A percentile compares a stretch with the other conserved stretches of the same genome.
phyloP scores from a whole-genome alignment of 1,140 invertebrate species.

The Mya arenaria region DNA sequence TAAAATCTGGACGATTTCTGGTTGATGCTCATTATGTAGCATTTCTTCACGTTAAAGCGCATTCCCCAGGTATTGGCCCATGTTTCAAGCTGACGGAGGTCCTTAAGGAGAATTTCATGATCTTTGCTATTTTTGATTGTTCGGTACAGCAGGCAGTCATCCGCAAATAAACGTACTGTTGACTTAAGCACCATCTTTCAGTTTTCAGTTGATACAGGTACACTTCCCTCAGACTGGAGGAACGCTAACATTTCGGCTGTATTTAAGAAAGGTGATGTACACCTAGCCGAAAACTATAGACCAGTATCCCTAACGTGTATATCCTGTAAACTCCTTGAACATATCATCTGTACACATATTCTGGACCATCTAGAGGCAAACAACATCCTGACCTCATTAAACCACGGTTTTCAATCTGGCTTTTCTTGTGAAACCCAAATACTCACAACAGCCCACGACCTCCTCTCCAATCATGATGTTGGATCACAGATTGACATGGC shows the following conservation, averaged over 20 bases:
- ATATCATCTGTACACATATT: background rate
- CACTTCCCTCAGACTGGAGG: constrained; percentile 41
- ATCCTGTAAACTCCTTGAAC: background rate
- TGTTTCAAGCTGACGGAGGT: background rate
- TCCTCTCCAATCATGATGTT: too few species aligned
- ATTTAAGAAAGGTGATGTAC: background rate
- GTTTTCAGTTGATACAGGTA: too few species aligned
- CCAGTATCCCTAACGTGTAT: background rate
- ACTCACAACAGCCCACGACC: too few species aligned
- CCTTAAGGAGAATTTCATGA: background rate
- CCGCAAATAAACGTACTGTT: constrained; percentile 50
- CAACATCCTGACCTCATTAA: too few species aligned
- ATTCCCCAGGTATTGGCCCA: constrained; percentile 29
- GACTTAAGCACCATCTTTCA: too few species aligned
- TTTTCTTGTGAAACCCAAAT: too few species aligned
- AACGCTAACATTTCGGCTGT: constrained; percentile 51
- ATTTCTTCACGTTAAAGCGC: constrained; percentile 54
- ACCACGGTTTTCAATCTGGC: too few species aligned
- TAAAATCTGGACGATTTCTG: constrained; percentile 20
- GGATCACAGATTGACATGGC: too few species aligned
- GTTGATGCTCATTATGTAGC: constrained; percentile 50
- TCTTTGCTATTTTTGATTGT: background rate
- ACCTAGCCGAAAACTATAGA: background rate
- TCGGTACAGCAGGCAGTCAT: constrained; percentile 26
- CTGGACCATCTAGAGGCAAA: too few species aligned